Conservation (phyloP, 2,113 vertebrate species). For the Notiomystis cincta region DNA sequence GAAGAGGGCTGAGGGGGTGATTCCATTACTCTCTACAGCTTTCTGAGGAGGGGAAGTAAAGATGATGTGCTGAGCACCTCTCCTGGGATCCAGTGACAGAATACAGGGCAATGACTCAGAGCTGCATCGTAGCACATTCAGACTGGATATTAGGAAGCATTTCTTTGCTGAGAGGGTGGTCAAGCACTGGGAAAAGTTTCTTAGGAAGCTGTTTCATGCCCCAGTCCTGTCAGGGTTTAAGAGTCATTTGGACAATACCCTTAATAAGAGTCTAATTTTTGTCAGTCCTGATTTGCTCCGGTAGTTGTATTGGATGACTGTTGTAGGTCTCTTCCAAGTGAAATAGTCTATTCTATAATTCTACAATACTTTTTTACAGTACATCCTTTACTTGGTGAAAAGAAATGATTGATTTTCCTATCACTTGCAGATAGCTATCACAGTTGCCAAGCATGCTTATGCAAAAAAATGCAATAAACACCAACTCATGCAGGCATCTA, state of each 20-base stretch:
- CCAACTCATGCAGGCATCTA: not conserved
- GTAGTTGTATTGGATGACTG: not conserved
- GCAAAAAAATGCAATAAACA: not conserved
- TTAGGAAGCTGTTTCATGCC: not conserved
- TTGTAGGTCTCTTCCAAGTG: not conserved
- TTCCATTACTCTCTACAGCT: not conserved
- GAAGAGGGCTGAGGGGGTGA: not conserved
- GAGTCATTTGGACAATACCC: not conserved
- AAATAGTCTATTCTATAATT: not conserved
- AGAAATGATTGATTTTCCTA: not conserved
- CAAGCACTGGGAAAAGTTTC: not conserved
- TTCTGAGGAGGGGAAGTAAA: not conserved
- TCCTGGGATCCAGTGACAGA: not conserved
- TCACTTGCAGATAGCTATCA: not conserved
- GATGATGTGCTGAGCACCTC: not conserved
- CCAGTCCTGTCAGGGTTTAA: not conserved
- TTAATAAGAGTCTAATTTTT: not conserved
- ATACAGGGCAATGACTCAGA: not conserved
- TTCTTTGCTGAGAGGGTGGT: not conserved
- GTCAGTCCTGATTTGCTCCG: not conserved
- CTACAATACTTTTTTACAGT: not conserved
- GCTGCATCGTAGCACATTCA: not conserved
- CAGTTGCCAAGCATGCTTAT: not conserved
- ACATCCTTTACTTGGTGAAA: not conserved
- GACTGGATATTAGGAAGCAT: not conserved